phyloP scores from a whole-genome alignment of 2,888 invertebrate genomes.

The Caenorhabditis parvicauda region DNA sequence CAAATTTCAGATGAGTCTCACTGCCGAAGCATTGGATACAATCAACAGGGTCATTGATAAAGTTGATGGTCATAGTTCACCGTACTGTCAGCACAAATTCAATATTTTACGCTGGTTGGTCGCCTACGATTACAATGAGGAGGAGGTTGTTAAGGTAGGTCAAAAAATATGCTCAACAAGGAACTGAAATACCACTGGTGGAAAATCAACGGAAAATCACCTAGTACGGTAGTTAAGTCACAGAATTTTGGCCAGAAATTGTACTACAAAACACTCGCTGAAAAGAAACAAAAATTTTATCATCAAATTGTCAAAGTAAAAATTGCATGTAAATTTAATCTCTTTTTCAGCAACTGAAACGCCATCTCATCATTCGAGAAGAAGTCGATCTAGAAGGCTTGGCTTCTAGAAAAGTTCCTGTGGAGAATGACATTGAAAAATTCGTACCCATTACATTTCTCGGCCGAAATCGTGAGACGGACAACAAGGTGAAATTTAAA shows the following conservation, averaged over 20 bases:
- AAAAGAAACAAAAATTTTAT: too few species aligned
- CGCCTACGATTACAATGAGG: conserved; percentile 51
- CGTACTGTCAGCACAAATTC: conserved; percentile 39
- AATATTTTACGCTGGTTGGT: conserved; percentile 55
- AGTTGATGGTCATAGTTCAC: conserved; percentile 19
- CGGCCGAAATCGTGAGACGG: conserved; percentile 41
- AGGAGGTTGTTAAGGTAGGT: conserved; percentile 37
- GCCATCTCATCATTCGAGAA: conserved; percentile 52
- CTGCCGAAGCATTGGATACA: conserved; percentile 8
- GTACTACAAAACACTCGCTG: too few species aligned
- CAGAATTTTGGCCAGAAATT: neutral
- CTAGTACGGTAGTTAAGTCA: neutral
- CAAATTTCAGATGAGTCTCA: conserved; percentile 3
- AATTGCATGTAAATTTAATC: neutral
- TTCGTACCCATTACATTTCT: conserved; percentile 51
- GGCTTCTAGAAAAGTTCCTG: conserved; percentile 16
- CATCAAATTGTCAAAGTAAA: too few species aligned
- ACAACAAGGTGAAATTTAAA: conserved; percentile 26
- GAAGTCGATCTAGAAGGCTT: conserved; percentile 41
- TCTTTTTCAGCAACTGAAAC: conserved; percentile 33
- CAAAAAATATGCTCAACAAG: too few species aligned
- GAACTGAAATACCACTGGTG: too few species aligned
- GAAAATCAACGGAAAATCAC: neutral
- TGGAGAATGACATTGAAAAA: conserved; percentile 21
- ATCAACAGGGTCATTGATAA: conserved; percentile 22